Percentiles rank a stretch among this genome's conserved stretches.
Conservation (phyloP, 2,113 vertebrate genomes). For the Lophotis ruficrista region DNA sequence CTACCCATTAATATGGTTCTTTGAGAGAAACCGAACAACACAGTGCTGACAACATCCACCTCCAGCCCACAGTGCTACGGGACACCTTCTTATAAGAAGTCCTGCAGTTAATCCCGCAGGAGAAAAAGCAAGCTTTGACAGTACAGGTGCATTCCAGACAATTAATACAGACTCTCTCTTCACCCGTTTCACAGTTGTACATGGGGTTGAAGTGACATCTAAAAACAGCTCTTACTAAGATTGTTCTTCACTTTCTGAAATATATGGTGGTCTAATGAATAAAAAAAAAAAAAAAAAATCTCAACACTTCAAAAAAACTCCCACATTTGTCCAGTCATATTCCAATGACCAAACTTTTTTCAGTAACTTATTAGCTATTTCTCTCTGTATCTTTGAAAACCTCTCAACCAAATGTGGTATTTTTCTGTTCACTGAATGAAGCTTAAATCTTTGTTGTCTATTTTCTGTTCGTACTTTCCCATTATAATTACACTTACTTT, state of each 20-base stretch:
- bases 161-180: neutral
- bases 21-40: neutral
- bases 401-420: neutral
- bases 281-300: neutral
- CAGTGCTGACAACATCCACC: neutral
- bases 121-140: neutral
- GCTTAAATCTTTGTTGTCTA: neutral
- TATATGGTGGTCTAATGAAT: neutral
- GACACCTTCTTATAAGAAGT: neutral
- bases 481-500: slow-evolving; percentile 80
- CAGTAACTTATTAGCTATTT: neutral
- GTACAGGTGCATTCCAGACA: neutral
- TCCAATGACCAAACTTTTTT: neutral
- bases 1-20: neutral
- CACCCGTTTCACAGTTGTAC: neutral
- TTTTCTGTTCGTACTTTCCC: neutral
- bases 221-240: neutral
- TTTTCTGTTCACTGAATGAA: neutral
- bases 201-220: neutral
- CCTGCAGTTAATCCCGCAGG: neutral
- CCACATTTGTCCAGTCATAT: neutral
- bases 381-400: neutral
- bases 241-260: neutral
- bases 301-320: neutral
- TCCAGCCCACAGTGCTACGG: neutral